phyloP scores from a whole-genome alignment of 2,797 vertebrate genomes.

The Podarcis lilfordi region DNA sequence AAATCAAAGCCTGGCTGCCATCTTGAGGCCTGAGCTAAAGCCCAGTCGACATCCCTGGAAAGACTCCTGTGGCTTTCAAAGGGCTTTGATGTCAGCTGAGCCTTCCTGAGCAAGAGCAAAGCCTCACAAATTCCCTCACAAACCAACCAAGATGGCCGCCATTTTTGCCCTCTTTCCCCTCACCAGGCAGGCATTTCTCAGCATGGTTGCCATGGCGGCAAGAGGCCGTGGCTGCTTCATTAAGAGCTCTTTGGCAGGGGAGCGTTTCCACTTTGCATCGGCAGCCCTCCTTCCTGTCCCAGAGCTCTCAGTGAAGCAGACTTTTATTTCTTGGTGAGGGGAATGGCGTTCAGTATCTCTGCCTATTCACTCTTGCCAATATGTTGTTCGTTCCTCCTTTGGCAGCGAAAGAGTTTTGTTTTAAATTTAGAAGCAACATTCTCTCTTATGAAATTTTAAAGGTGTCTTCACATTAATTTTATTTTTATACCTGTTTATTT shows the following conservation, averaged over 20 bases:
- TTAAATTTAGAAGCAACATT: slow-evolving; percentile 39
- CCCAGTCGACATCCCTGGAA: background rate
- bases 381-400: background rate
- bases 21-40: background rate
- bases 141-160: background rate
- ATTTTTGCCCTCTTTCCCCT: background rate
- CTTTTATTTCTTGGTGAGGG: too few species aligned
- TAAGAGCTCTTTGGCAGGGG: background rate
- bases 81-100: rapidly evolving
- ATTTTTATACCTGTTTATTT: slow-evolving; percentile 34
- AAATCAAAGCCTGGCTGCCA: background rate
- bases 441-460: slow-evolving; percentile 4
- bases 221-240: background rate
- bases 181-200: rapidly evolving
- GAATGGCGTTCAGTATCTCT: rapidly evolving
- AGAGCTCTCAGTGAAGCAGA: background rate
- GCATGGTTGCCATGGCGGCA: background rate
- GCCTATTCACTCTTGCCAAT: background rate
- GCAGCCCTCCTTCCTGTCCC: background rate
- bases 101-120: rapidly evolving
- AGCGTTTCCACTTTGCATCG: rapidly evolving
- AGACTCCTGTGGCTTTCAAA: rapidly evolving
- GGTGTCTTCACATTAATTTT: slow-evolving; percentile 61
- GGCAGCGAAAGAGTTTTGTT: slow-evolving; percentile 17
- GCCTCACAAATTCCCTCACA: background rate